phyloP scores from a whole-genome alignment of 2,113 vertebrate genomes.

The Petromus typicus region DNA sequence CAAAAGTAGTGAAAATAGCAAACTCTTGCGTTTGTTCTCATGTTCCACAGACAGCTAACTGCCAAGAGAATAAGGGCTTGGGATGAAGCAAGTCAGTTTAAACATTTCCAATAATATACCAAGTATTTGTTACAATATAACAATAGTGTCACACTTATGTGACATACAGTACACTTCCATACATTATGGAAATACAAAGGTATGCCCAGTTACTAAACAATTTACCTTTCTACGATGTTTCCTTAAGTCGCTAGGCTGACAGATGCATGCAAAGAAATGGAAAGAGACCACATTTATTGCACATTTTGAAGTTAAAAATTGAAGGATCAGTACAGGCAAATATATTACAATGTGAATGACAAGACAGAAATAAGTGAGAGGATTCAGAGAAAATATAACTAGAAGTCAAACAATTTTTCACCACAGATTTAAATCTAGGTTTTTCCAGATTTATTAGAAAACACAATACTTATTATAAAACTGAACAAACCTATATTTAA shows the following conservation, averaged over 20 bases:
- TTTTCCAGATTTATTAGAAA: neutral
- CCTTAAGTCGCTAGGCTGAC: conserved; percentile 99
- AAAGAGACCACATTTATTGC: conserved; percentile 82
- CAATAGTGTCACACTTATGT: accelerated
- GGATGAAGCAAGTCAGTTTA: neutral
- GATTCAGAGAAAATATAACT: neutral
- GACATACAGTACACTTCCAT: accelerated
- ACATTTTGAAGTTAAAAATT: conserved; percentile 54
- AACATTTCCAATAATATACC: neutral
- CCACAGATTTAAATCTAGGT: neutral
- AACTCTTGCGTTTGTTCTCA: neutral
- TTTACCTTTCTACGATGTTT: conserved; percentile 99
- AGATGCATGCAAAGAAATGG: conserved; percentile 90
- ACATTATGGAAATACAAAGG: neutral
- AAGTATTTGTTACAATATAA: accelerated
- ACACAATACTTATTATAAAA: neutral
- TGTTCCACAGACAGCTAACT: neutral
- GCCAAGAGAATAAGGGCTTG: accelerated
- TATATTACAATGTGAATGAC: neutral
- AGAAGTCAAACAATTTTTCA: neutral
- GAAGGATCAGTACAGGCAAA: conserved; percentile 68
- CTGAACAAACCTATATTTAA: neutral
- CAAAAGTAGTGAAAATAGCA: neutral
- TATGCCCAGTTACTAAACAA: neutral
- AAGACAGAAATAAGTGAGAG: neutral